These are phyloP conservation scores for Speoplatyrhinus poulsoni DNA, from an alignment of 2,113 vertebrate species.

Conservation along the genomic window DNA sequence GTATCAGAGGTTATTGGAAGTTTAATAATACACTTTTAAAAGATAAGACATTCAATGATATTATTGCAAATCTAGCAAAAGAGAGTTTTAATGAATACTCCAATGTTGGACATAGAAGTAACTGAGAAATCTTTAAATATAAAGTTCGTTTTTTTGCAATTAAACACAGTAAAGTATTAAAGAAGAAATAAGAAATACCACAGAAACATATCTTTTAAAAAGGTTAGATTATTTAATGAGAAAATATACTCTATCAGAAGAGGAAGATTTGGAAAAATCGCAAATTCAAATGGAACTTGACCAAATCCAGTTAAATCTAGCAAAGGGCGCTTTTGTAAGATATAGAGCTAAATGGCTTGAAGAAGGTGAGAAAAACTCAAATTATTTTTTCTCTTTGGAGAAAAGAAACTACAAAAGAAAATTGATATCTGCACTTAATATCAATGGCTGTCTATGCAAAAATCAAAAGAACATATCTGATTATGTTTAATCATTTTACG, in stretches of 20 bases:
- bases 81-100: not conserved
- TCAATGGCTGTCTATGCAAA: not conserved
- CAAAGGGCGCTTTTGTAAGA: too few relatives aligned
- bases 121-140: constrained; percentile 8
- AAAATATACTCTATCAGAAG: too few relatives aligned
- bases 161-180: constrained; percentile 1
- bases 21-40: constrained; percentile 1
- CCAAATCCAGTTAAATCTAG: too few relatives aligned
- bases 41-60: not conserved
- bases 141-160: not conserved
- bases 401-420: constrained; percentile 10
- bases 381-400: not conserved
- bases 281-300: too few relatives aligned
- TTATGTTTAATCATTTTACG: constrained; percentile 5
- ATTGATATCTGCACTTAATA: not conserved
- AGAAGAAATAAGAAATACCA: too few relatives aligned
- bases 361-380: not conserved
- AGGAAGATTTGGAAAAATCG: too few relatives aligned
- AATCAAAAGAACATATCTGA: not conserved
- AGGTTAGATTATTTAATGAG: too few relatives aligned
- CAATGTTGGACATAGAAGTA: not conserved
- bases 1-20: not conserved
- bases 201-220: too few relatives aligned
- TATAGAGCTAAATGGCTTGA: too few relatives aligned
- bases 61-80: not conserved